A percentile compares a stretch with the other conserved stretches of the same genome.
Conservation (phyloP, 1,140 invertebrate genomes). For the Leptinotarsa texana region DNA sequence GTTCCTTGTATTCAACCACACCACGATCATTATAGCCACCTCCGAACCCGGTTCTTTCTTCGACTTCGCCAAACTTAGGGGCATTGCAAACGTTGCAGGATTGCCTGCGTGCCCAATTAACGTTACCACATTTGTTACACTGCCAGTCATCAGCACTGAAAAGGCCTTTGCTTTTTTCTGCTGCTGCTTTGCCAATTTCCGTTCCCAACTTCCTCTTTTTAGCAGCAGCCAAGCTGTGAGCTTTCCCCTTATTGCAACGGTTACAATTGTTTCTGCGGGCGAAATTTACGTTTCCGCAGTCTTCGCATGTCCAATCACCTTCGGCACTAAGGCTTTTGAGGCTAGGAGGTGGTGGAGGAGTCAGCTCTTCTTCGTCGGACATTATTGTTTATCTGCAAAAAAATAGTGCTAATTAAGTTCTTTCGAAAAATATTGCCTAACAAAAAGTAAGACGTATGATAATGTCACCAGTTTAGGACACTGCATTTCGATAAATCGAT, state of each 20-base stretch:
- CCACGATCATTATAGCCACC: constrained; percentile 93
- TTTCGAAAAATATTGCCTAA: neutral
- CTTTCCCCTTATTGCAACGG: constrained; percentile 78
- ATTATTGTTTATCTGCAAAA: constrained; percentile 8
- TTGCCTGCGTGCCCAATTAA: constrained; percentile 96
- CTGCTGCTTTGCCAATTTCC: constrained; percentile 96
- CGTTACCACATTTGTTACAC: constrained; percentile 98
- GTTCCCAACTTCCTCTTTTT: constrained; percentile 90
- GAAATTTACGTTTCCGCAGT: constrained; percentile 94
- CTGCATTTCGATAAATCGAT: neutral
- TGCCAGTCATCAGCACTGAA: constrained; percentile 99
- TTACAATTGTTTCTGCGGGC: constrained; percentile 87
- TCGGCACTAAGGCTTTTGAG: constrained; percentile 43
- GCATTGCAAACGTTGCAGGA: constrained; percentile 99
- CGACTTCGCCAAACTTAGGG: constrained; percentile 92
- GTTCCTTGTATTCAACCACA: constrained; percentile 89
- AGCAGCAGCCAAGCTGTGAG: constrained; percentile 51
- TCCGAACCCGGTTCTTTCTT: constrained; percentile 78
- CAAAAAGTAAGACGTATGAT: neutral
- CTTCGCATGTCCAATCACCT: constrained; percentile 63
- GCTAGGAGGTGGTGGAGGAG: constrained; percentile 45
- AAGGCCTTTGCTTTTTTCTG: constrained; percentile 97
- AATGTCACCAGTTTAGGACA: constrained; percentile 1
- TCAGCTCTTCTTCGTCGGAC: constrained; percentile 30
- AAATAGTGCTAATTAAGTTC: constrained; percentile 13